Base-by-base conservation (phyloP, 2,888 invertebrate species). In the Cynaeus angustus region DNA sequence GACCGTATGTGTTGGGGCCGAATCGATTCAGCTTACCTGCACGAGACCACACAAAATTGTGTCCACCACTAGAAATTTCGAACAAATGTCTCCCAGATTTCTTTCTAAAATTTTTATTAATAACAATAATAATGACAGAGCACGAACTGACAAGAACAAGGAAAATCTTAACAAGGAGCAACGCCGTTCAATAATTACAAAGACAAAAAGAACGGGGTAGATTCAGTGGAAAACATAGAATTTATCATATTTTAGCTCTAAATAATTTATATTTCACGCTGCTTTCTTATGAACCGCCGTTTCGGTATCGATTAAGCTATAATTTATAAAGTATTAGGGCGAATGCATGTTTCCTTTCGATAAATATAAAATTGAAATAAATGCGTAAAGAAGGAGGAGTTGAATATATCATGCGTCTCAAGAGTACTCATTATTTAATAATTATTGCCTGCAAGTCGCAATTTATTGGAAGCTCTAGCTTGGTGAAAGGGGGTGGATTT, bases 311-410 rank as follows among this genome's bases (percentile, higher is more conserved):
- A 82, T 81, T 79, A 75, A 75, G 75, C 73, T 76, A 78, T 81
- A 82, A 81, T 81, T 81, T 80, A 82, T 80, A 73, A 74, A 77
- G 75, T 73, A 73, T 72, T 73, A 74, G 77, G 76, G 78, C 75
- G 76, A 78, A 70, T 75, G 75, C 64, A 64, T 64, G 77, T 77
- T 78, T 76, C 77, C 78, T 76, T 74, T 78, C 75, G 73, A 78
- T 79, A 79, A 80, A 80, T 79, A 80, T 77, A 77, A 81, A 82
- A 82, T 82, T 82, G 81, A 82, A 81, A 82, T 80, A 81, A 81
- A 82, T 80, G 81, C 79, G 81, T 80, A 81, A 81, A 81, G 75
- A 74, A 74, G 81, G 81, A 71, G 80, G 77, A 71, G 72, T 66
- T 67, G 72, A 64, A 76, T 80, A 78, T 79, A 81, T 81, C 80